Base-by-base conservation (phyloP, 2,797 vertebrate genomes). In the Manis javanica region DNA sequence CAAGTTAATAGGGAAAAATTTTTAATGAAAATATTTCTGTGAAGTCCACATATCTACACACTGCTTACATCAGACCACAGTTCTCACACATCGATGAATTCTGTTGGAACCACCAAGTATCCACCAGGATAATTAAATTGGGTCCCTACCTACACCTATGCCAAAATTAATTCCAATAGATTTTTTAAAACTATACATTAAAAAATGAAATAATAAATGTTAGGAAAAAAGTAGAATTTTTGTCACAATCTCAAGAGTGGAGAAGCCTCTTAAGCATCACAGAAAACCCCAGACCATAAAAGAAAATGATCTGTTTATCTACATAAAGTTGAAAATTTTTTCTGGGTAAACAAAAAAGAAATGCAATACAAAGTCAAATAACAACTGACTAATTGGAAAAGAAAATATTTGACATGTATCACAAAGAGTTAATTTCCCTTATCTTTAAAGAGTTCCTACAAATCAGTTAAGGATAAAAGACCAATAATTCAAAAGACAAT, bases 381-480 rank as follows among this genome's bases (percentile, higher is more conserved):
- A 81, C 55, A 94, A 61, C 14, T 86, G 24, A 64, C 74, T 75
- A 81, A 34, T 26, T 84, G 55, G 61, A 94, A 90, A 88, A 87
- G 53, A 72, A 92, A 90, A 77, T 63, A 66, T 49, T 63, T 85
- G 51, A 85, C 95, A 71, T 75, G 37, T n/a, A 55, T 86, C 87
- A 59, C 49, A 87, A 88, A 63, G 23, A 64, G 23, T 46, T 91
- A 7, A 89, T 91, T 89, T 79, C 42, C 66, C 68, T 91, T 68
- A 74, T 92, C 91, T 83, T 82, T 86, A 91, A 72, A 90, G 83
- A 14, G 5, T 5, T 68, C 86, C 84, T 42, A 68, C 34, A 55
- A 72, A 51, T 82, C 51, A 63, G 23, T 42, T 42, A 84, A 96
- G 19, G 51, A 91, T 75, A 82, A 85, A 94, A 81, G 9, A 77